Evolutionary conservation across 2,797 vertebrate genomes (phyloP).

Genomic region (Miichthys miiuy): DNA sequence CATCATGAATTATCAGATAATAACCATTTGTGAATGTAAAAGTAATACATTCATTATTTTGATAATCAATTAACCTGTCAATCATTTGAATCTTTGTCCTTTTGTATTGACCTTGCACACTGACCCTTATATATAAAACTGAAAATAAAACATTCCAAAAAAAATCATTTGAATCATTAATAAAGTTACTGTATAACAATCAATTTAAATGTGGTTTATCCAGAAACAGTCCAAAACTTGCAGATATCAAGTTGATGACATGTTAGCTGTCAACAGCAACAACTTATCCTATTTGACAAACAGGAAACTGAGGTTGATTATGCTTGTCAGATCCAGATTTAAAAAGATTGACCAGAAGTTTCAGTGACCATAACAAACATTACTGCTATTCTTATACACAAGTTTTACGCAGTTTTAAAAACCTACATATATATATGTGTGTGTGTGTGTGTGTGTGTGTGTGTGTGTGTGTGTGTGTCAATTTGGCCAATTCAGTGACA

Average conservation of each 20-base stretch:
- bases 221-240: background rate
- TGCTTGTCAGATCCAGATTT: no score
- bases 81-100: background rate
- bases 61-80: no score
- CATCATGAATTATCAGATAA: background rate
- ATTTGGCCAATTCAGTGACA: background rate
- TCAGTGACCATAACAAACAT: no score
- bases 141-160: no score
- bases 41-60: background rate
- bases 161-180: background rate
- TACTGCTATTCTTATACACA: no score
- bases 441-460: no score
- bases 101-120: no score
- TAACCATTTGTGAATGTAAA: background rate
- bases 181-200: background rate
- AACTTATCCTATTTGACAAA: background rate
- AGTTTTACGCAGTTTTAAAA: no score
- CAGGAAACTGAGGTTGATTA: background rate
- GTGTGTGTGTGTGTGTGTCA: no score
- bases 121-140: no score
- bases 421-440: background rate
- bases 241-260: background rate
- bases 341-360: no score
- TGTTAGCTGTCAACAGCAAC: no score
- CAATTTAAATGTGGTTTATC: background rate